These are phyloP conservation scores for Siniperca knerii DNA, from an alignment of 2,113 vertebrate genomes.

Conservation along the genomic window DNA sequence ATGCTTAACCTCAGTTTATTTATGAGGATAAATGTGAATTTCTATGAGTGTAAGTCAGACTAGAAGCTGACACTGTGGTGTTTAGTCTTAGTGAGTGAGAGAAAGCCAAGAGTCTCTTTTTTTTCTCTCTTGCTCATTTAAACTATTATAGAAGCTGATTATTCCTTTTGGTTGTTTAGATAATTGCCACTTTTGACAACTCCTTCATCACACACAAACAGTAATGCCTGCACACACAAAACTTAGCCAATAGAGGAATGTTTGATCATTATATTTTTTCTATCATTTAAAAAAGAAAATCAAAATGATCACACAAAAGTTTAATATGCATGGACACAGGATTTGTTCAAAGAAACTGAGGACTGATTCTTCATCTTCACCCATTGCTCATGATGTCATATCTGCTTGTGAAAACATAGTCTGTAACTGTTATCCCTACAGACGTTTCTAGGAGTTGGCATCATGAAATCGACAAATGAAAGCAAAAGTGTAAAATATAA, in stretches of 20 bases:
- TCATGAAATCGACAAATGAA: slow-evolving; percentile 30
- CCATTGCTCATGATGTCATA: neutral
- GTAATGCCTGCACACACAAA: neutral
- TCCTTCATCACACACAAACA: neutral
- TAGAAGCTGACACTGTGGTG: slow-evolving; percentile 14
- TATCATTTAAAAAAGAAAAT: neutral
- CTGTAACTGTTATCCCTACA: neutral
- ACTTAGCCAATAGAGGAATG: neutral
- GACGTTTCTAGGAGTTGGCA: neutral
- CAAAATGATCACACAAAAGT: neutral
- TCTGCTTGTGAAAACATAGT: neutral
- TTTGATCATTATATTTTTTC: neutral
- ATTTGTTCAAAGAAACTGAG: neutral
- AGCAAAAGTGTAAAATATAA: slow-evolving; percentile 10
- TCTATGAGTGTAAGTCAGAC: slow-evolving; percentile 44
- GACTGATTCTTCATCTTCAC: neutral
- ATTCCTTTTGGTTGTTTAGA: slow-evolving; percentile 23
- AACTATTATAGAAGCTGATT: slow-evolving; percentile 1
- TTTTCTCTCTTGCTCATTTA: neutral
- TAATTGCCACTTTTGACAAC: slow-evolving; percentile 17
- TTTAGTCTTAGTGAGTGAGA: slow-evolving; percentile 21
- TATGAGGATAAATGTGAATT: slow-evolving; percentile 44
- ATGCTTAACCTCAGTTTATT: slow-evolving; percentile 32
- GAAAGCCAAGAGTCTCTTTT: neutral
- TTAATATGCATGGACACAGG: neutral